Evolutionary conservation across 2,113 vertebrate species (phyloP).

Genomic region (Herpailurus yagouaroundi): DNA sequence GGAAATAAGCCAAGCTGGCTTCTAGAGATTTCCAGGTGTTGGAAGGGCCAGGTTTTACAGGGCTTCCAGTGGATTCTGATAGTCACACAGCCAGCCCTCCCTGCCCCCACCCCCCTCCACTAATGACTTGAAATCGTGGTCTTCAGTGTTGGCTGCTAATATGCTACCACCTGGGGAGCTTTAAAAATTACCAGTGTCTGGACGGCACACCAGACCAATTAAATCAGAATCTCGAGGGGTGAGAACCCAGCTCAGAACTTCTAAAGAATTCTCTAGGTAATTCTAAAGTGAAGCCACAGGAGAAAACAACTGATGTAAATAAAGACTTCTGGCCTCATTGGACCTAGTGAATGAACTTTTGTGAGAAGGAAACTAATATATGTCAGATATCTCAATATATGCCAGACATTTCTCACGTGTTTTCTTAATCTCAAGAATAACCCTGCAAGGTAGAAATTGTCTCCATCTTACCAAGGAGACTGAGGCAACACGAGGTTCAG

Average conservation of each 20-base stretch:
- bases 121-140: conserved; percentile 43
- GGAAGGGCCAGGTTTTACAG: conserved; percentile 49
- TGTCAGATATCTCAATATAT: neutral
- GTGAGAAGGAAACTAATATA: neutral
- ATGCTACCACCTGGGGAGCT: neutral
- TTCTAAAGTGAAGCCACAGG: conserved; percentile 1
- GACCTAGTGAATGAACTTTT: neutral
- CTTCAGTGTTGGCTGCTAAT: neutral
- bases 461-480: neutral
- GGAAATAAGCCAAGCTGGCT: conserved; percentile 62
- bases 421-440: neutral
- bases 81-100: neutral
- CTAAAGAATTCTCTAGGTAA: conserved; percentile 6
- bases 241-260: neutral
- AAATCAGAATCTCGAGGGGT: conserved; percentile 2
- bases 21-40: conserved; percentile 64
- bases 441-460: neutral
- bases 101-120: accelerated
- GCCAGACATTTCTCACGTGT: neutral
- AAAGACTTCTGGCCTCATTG: neutral
- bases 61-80: conserved; percentile 5
- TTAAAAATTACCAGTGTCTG: conserved; percentile 18
- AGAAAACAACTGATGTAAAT: neutral
- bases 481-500: neutral
- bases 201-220: neutral